Base-by-base conservation (phyloP, 2,888 invertebrate species). In the Stenoptilia bipunctidactyla region DNA sequence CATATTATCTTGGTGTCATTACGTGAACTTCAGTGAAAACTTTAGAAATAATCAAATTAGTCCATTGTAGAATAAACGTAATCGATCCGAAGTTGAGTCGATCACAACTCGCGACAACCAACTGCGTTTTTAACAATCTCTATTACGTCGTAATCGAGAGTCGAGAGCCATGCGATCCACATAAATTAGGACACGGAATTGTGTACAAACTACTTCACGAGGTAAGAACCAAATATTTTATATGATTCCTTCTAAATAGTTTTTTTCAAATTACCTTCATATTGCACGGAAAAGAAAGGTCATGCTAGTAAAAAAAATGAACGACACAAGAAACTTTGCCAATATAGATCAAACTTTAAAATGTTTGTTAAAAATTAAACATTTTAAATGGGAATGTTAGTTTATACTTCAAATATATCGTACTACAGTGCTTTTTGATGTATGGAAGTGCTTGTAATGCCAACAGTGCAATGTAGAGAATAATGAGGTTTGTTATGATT, bases 61-160 rank as follows among this genome's bases (percentile, higher is more conserved):
- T 58, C 53, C 51, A 52, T 50, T 53, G 55, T 56, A 51, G 53
- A 53, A 8, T 20, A 45, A 48, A 61, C 62, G 50, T 59, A 63
- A 74, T 75, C 71, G 75, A 73, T 75, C 69, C 60, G 53, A 63
- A 64, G 61, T 65, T 69, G 4, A 61, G 73, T 70, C 68, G 65
- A 66, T 66, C 68, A 66, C 59, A 61, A 65, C 52, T 60, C 51
- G 55, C 62, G 65, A 47, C 67, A 58, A 54, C 66, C 64, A 66
- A 56, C 61, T 66, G 56, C 63, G 61, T 66, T 61, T 58, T 53
- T 64, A 58, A 62, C 60, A 57, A 59, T 68, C 30, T 66, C 30
- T 66, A 70, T 62, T 74, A 66, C 76, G 76, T 70, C 73, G 56
- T 56, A 74, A 60, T 69, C 64, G 54, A 57, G 57, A 74, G 59